Percentiles rank a stretch among this genome's conserved stretches.
Evolutionary conservation across 1,140 invertebrate genomes (phyloP).

Genomic region (Danaus plexippus): DNA sequence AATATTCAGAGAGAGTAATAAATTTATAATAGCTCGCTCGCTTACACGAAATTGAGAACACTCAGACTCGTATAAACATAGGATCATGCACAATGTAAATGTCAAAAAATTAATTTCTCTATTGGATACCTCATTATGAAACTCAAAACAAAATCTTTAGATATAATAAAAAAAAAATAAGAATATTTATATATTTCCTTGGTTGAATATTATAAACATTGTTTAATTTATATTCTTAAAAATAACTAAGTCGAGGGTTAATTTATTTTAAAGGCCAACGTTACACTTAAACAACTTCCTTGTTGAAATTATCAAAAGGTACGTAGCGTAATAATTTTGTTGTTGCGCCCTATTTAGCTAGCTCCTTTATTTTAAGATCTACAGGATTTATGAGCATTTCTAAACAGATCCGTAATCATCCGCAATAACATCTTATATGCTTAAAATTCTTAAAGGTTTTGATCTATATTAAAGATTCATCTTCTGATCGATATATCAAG

Average conservation of each 20-base stretch:
- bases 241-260: too few species aligned
- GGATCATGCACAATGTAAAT: constrained; percentile 2
- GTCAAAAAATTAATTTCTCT: too few species aligned
- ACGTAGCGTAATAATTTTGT: constrained; percentile 26
- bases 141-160: too few species aligned
- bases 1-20: constrained; percentile 34
- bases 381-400: constrained; percentile 33
- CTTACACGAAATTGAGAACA: constrained; percentile 41
- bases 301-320: too few species aligned
- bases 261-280: too few species aligned
- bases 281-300: too few species aligned
- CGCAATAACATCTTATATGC: constrained; percentile 6
- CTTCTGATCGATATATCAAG: too few species aligned
- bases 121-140: too few species aligned
- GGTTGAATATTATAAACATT: too few species aligned
- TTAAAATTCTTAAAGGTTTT: not conserved
- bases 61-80: constrained; percentile 38
- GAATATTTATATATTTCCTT: too few species aligned
- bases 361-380: constrained; percentile 30
- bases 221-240: too few species aligned
- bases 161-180: constrained; percentile 2
- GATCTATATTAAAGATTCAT: not conserved
- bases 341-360: constrained; percentile 42
- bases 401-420: constrained; percentile 22
- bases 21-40: constrained; percentile 41